phyloP scores from a whole-genome alignment of 2,797 vertebrate genomes.

The Streptopelia turtur region DNA sequence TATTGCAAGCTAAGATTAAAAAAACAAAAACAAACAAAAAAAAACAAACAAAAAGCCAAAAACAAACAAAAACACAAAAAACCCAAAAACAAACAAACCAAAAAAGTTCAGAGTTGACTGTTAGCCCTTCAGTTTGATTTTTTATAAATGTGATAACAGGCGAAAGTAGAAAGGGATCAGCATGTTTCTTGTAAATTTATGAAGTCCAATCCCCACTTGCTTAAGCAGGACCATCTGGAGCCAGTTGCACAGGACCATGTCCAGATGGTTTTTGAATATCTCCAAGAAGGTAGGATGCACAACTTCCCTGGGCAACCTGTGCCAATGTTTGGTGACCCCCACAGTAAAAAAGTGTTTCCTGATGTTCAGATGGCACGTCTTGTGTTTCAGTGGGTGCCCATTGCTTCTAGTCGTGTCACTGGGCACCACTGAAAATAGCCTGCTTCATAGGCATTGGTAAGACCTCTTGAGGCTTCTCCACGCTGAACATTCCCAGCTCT shows the following conservation, averaged over 20 bases:
- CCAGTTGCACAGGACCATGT: neutral
- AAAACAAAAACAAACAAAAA: neutral
- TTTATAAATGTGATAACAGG: neutral
- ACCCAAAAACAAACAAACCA: too few relatives aligned
- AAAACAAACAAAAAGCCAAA: too few relatives aligned
- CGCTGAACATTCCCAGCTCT: neutral
- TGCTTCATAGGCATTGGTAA: neutral
- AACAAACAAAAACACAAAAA: neutral
- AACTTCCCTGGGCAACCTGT: too few relatives aligned
- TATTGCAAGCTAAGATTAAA: neutral
- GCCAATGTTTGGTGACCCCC: too few relatives aligned
- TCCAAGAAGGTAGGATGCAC: too few relatives aligned
- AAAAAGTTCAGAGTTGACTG: neutral
- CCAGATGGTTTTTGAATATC: too few relatives aligned
- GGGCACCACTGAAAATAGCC: neutral
- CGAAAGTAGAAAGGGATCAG: neutral
- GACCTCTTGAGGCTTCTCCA: neutral
- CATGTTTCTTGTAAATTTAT: neutral
- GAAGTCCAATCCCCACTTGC: neutral
- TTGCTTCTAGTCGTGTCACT: neutral
- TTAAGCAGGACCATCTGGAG: neutral
- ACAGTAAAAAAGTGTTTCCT: neutral
- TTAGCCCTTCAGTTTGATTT: neutral
- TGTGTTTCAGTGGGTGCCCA: neutral
- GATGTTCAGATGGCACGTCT: neutral